A percentile compares a stretch with the other conserved stretches of the same genome.
These are phyloP conservation scores for Scaptomyza montana DNA, from an alignment of 1,140 invertebrate species.

Conservation along the genomic window DNA sequence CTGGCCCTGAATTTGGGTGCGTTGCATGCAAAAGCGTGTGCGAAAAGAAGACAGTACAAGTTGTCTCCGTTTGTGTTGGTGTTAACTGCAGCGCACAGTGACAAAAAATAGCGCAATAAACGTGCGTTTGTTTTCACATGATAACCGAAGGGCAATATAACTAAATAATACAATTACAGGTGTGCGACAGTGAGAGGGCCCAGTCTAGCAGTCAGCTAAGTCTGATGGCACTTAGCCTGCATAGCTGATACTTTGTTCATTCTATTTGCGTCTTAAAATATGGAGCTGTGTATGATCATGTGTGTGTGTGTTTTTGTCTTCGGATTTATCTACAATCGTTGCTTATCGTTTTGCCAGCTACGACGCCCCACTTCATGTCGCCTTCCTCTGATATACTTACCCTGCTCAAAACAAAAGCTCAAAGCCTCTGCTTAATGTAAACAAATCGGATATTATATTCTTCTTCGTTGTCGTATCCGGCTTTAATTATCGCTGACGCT, in stretches of 20 bases:
- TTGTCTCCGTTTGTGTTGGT: conserved; percentile 24
- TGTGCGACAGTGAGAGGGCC: not conserved
- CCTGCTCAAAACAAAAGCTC: conserved; percentile 4
- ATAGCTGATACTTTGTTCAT: conserved; percentile 35
- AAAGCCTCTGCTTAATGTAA: conserved; percentile 56
- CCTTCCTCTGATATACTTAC: conserved; percentile 18
- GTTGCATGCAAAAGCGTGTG: conserved; percentile 52
- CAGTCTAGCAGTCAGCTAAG: conserved; percentile 22
- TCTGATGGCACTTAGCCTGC: not conserved
- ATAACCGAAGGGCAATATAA: conserved; percentile 40
- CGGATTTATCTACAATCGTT: conserved; percentile 71
- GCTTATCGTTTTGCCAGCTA: conserved; percentile 64
- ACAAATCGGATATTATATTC: conserved; percentile 44
- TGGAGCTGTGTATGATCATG: conserved; percentile 20
- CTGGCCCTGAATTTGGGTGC: conserved; percentile 72
- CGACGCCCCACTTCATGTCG: conserved; percentile 22
- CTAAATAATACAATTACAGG: conserved; percentile 32
- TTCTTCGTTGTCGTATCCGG: conserved; percentile 18
- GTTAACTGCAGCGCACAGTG: conserved; percentile 71
- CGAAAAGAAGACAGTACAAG: conserved; percentile 49
- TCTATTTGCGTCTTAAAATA: conserved; percentile 49
- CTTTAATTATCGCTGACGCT: conserved; percentile 18
- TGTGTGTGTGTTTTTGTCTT: conserved; percentile 29
- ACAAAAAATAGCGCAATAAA: conserved; percentile 33
- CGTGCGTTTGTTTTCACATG: conserved; percentile 32